phyloP scores from a whole-genome alignment of 1,140 invertebrate species.

The Cyrtorhinus lividipennis region DNA sequence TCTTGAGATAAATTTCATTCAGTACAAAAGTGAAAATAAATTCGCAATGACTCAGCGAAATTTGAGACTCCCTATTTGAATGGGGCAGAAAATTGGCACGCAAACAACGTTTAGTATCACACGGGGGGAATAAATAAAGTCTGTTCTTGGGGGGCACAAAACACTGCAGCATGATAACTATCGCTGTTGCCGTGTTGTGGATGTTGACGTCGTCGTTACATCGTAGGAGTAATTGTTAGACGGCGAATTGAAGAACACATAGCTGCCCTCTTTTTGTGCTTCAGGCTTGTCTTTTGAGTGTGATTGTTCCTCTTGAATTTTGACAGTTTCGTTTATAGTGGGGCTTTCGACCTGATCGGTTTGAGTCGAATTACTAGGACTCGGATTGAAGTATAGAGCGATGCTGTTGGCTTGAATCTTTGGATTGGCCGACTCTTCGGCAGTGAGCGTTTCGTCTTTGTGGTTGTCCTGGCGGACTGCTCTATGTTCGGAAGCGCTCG shows the following conservation, averaged over 20 bases:
- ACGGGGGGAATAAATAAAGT: neutral
- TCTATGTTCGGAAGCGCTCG: constrained; percentile 5
- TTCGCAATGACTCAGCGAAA: neutral
- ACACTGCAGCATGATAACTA: neutral
- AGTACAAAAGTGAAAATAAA: neutral
- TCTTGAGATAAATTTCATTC: no score
- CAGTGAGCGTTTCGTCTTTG: neutral
- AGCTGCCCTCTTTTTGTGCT: constrained; percentile 11
- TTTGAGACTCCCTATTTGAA: neutral
- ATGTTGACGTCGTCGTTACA: neutral
- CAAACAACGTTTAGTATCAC: neutral
- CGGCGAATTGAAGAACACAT: constrained; percentile 22
- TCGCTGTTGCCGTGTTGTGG: neutral
- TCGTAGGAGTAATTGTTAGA: constrained; percentile 21
- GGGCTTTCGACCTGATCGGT: neutral
- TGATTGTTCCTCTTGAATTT: neutral
- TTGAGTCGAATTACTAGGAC: neutral
- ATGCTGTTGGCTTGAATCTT: neutral
- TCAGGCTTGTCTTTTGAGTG: neutral
- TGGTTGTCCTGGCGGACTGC: neutral
- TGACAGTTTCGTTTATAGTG: neutral
- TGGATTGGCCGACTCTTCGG: constrained; percentile 7
- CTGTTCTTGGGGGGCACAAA: neutral
- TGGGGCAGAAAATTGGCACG: neutral
- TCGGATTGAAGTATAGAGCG: constrained; percentile 16